Conservation (phyloP, 2,797 vertebrate genomes). For the Sciurus carolinensis region DNA sequence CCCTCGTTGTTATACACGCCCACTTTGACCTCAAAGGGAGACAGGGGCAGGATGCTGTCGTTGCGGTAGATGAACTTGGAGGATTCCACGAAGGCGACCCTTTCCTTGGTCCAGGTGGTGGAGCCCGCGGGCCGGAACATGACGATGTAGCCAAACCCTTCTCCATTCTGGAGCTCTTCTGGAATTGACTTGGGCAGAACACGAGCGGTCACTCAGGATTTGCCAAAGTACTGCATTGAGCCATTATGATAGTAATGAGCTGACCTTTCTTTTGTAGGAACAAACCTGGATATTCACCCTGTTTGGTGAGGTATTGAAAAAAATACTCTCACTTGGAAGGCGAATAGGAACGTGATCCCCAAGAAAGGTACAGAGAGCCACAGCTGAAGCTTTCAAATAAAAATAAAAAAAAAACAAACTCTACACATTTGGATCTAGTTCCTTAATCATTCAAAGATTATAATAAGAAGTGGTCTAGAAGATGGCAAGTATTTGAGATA, state of each 20-base stretch:
- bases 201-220: conserved; percentile 78
- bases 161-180: conserved; percentile 94
- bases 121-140: conserved; percentile 92
- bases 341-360: background rate
- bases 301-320: background rate
- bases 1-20: conserved; percentile 93
- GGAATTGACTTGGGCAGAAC: conserved; percentile 91
- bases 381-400: background rate
- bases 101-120: conserved; percentile 92
- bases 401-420: background rate
- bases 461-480: background rate
- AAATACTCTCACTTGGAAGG: background rate
- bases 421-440: background rate
- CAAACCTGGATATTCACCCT: background rate
- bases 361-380: background rate
- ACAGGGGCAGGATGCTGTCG: conserved; percentile 91
- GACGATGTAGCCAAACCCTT: conserved; percentile 94
- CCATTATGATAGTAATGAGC: background rate
- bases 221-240: conserved; percentile 39
- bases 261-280: background rate
- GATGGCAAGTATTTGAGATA: background rate
- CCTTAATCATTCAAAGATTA: background rate
- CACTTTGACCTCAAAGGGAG: conserved; percentile 94
- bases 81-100: conserved; percentile 91
- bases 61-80: conserved; percentile 93